Evolutionary conservation across 2,113 vertebrate genomes (phyloP).

Genomic region (Formicarius rufipectus): DNA sequence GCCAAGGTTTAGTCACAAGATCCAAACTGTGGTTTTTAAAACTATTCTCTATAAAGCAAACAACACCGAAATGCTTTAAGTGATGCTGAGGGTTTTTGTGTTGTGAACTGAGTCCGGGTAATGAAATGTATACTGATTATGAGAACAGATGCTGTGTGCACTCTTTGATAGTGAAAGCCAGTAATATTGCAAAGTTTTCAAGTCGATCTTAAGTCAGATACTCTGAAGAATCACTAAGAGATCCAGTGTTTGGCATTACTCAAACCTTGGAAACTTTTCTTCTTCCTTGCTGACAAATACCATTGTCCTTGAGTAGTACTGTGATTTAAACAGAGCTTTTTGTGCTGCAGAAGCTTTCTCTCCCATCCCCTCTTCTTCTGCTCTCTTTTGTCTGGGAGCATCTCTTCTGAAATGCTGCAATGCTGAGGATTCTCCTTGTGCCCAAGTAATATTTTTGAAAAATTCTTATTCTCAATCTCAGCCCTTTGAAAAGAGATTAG

Average conservation of each 20-base stretch:
- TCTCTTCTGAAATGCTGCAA: neutral
- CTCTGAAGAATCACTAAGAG: neutral
- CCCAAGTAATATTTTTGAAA: neutral
- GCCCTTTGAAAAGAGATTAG: neutral
- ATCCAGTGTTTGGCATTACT: neutral
- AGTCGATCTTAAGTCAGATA: neutral
- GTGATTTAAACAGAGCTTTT: neutral
- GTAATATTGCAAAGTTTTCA: neutral
- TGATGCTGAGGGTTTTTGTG: neutral
- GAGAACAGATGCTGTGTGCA: neutral
- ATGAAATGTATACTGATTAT: neutral
- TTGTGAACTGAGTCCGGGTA: neutral
- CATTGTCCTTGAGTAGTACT: neutral
- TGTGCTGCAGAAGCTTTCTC: neutral
- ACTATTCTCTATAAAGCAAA: neutral
- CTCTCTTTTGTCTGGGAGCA: neutral
- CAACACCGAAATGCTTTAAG: neutral
- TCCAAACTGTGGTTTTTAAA: neutral
- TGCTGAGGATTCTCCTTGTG: neutral
- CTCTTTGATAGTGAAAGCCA: neutral
- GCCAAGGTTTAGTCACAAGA: neutral
- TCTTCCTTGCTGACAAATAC: neutral
- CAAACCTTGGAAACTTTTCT: neutral
- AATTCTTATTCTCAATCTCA: neutral
- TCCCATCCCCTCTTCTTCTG: neutral